A percentile compares a stretch with the other conserved stretches of the same genome.
phyloP scores from a whole-genome alignment of 1,140 invertebrate species.

The Telenomus remus region DNA sequence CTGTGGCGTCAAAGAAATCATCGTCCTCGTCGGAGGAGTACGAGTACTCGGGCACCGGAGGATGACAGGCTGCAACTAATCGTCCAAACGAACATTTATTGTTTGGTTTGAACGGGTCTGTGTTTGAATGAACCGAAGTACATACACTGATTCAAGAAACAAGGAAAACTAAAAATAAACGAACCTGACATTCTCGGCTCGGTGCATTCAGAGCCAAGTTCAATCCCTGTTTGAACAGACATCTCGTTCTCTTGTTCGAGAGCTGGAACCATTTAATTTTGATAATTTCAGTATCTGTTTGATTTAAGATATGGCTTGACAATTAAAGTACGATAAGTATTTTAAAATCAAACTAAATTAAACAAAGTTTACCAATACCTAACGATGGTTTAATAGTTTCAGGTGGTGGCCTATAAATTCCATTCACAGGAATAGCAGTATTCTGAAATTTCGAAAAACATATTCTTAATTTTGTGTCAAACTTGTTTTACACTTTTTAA shows the following conservation, averaged over 20 bases:
- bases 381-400: slow-evolving; percentile 57
- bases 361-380: slow-evolving; percentile 60
- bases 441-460: slow-evolving; percentile 78
- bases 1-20: slow-evolving; percentile 95
- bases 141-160: neutral
- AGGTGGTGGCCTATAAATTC: slow-evolving; percentile 82
- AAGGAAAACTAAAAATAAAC: slow-evolving; percentile 20
- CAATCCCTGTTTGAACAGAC: slow-evolving; percentile 77
- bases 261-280: slow-evolving; percentile 17
- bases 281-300: neutral
- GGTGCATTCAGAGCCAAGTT: slow-evolving; percentile 79
- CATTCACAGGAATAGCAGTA: slow-evolving; percentile 91
- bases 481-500: no score
- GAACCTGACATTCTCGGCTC: slow-evolving; percentile 70
- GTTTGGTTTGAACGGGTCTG: no score
- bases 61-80: slow-evolving; percentile 66
- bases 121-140: no score
- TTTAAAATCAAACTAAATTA: slow-evolving; percentile 19
- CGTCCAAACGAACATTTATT: neutral
- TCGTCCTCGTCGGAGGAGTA: slow-evolving; percentile 98
- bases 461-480: no score
- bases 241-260: slow-evolving; percentile 64
- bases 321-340: neutral
- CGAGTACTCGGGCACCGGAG: slow-evolving; percentile 89
- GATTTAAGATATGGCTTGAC: no score